Conservation (phyloP, 2,888 invertebrate species). For the Acronicta aceris region DNA sequence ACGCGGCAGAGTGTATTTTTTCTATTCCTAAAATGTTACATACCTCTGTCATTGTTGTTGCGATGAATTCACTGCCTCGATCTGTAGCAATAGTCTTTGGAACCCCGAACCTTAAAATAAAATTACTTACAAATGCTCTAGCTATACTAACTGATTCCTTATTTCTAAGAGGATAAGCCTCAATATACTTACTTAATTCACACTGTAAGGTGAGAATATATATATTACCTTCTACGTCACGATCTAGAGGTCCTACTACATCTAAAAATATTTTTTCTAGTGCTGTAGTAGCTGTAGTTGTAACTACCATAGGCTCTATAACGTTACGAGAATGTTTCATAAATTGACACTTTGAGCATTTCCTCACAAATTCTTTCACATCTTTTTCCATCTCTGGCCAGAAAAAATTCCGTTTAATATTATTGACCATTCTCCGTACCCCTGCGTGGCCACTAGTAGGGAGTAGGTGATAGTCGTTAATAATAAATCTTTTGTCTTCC, state of each 20-base stretch:
- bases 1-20: neutral
- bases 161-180: neutral
- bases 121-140: constrained; percentile 3
- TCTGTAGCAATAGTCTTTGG: too few species aligned
- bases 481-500: neutral
- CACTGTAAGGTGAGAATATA: neutral
- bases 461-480: constrained; percentile 1
- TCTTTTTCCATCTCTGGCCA: constrained; percentile 1
- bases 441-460: neutral
- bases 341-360: neutral
- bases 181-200: constrained; percentile 1
- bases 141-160: constrained; percentile 3
- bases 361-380: neutral
- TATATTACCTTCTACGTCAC: neutral
- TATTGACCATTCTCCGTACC: too few species aligned
- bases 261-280: constrained; percentile 2
- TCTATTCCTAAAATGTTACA: neutral
- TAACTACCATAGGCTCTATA: constrained; percentile 2
- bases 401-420: neutral
- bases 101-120: constrained; percentile 1
- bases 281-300: neutral
- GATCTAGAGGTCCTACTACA: neutral
- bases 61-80: neutral
- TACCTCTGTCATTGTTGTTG: neutral
- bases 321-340: neutral